Conservation (phyloP, 2,113 vertebrate genomes). For the Coryphaenoides rupestris region DNA sequence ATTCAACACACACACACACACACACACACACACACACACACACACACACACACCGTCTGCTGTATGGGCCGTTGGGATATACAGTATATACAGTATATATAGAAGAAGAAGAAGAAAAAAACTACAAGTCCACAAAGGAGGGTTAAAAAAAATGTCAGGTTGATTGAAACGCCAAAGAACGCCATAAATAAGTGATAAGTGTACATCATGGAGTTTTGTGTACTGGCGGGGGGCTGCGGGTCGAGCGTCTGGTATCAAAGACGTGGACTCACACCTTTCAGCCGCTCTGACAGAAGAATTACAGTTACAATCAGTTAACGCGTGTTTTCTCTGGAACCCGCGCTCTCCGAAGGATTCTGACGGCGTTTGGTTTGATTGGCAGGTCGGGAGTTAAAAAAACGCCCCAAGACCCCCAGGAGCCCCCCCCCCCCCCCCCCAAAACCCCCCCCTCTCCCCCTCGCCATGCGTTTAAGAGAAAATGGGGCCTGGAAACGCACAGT, state of each 20-base stretch:
- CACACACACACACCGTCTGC: neutral
- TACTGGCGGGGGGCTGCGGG: slow-evolving; percentile 50
- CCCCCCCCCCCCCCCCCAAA: too few species aligned
- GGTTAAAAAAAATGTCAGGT: slow-evolving; percentile 50
- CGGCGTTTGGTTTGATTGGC: slow-evolving; percentile 60
- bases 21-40: slow-evolving; percentile 1
- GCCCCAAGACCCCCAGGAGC: too few species aligned
- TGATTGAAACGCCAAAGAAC: slow-evolving; percentile 32
- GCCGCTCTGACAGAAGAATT: slow-evolving; percentile 68
- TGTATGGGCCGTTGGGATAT: slow-evolving; percentile 35
- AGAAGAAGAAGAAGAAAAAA: too few species aligned
- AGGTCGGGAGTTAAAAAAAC: slow-evolving; percentile 43
- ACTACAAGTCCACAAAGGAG: slow-evolving; percentile 46
- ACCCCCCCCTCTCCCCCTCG: too few species aligned
- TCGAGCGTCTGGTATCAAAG: slow-evolving; percentile 65
- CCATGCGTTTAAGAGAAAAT: slow-evolving; percentile 13
- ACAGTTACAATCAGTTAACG: slow-evolving; percentile 61
- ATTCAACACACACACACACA: neutral
- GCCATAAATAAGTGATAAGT: slow-evolving; percentile 59
- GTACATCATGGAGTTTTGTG: slow-evolving; percentile 55
- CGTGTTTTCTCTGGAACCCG: slow-evolving; percentile 24
- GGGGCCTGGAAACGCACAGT: slow-evolving; percentile 49
- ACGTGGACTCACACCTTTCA: slow-evolving; percentile 39
- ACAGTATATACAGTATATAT: too few species aligned
- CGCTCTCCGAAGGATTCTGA: slow-evolving; percentile 30